phyloP scores from a whole-genome alignment of 1,140 invertebrate species.

The Phymastichus coffea region DNA sequence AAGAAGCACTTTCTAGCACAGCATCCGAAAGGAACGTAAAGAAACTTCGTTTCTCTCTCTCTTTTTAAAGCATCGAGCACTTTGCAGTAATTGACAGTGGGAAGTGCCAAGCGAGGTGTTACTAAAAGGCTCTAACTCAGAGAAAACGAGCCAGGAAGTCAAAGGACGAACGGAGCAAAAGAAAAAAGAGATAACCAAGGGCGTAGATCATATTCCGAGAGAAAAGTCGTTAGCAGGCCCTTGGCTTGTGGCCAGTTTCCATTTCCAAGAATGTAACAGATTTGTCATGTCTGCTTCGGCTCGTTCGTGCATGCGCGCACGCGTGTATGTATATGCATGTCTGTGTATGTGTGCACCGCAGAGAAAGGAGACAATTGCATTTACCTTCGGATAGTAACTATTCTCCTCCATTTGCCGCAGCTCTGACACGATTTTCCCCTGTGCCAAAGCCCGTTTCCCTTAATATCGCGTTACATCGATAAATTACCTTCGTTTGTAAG shows the following conservation, averaged over 20 bases:
- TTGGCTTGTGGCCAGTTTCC: constrained; percentile 47
- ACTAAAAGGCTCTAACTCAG: too few species aligned
- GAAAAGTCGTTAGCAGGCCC: constrained; percentile 43
- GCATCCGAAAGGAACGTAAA: too few species aligned
- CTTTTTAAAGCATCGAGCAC: too few species aligned
- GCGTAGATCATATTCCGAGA: constrained; percentile 41
- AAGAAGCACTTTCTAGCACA: too few species aligned
- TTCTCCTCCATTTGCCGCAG: constrained; percentile 31
- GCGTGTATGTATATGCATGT: neutral
- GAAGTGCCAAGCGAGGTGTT: too few species aligned
- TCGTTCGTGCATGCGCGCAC: neutral
- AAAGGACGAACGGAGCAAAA: constrained; percentile 5
- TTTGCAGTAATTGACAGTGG: too few species aligned
- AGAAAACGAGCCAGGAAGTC: too few species aligned
- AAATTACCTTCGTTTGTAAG: too few species aligned
- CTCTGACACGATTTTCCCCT: constrained; percentile 46
- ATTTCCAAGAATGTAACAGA: constrained; percentile 51
- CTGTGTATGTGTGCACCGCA: constrained; percentile 12
- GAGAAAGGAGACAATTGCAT: constrained; percentile 44
- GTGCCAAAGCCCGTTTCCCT: constrained; percentile 47
- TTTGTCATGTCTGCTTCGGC: constrained; percentile 37
- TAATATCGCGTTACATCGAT: constrained; percentile 36
- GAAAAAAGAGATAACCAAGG: constrained; percentile 27
- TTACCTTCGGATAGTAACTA: constrained; percentile 30
- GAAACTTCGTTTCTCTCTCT: too few species aligned